A percentile compares a stretch with the other conserved stretches of the same genome.
Conservation (phyloP, 2,113 vertebrate genomes). For the Chaetodon auriga region DNA sequence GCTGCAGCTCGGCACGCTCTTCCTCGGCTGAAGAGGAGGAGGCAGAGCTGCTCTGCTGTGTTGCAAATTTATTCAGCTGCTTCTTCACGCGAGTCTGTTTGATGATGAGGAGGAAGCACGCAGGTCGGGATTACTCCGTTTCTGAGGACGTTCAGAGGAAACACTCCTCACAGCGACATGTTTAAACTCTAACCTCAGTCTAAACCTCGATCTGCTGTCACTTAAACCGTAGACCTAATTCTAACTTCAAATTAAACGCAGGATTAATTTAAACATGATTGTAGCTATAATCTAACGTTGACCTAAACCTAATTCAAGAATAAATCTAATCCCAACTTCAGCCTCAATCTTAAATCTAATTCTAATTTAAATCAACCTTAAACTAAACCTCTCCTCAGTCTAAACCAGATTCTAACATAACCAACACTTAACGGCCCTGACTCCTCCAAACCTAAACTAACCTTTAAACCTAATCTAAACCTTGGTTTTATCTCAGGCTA, state of each 20-base stretch:
- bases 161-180: not conserved
- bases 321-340: not conserved
- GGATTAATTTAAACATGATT: not conserved
- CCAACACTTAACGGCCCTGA: not conserved
- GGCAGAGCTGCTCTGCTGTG: constrained; percentile 9
- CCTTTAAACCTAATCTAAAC: not conserved
- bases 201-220: not conserved
- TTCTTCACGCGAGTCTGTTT: constrained; percentile 30
- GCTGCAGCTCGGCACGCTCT: not conserved
- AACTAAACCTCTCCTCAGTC: not conserved
- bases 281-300: not conserved
- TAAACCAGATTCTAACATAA: no score
- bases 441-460: not conserved
- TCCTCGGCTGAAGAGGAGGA: not conserved
- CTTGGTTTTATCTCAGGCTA: not conserved
- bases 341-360: not conserved
- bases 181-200: not conserved
- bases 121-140: not conserved
- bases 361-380: not conserved
- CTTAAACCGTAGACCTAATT: not conserved
- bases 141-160: not conserved
- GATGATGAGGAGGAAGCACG: constrained; percentile 1
- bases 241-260: not conserved
- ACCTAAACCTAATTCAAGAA: not conserved
- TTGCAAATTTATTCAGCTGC: constrained; percentile 63